These are phyloP conservation scores for Dasyurus viverrinus DNA, from an alignment of 2,113 vertebrate genomes.

Conservation along the genomic window DNA sequence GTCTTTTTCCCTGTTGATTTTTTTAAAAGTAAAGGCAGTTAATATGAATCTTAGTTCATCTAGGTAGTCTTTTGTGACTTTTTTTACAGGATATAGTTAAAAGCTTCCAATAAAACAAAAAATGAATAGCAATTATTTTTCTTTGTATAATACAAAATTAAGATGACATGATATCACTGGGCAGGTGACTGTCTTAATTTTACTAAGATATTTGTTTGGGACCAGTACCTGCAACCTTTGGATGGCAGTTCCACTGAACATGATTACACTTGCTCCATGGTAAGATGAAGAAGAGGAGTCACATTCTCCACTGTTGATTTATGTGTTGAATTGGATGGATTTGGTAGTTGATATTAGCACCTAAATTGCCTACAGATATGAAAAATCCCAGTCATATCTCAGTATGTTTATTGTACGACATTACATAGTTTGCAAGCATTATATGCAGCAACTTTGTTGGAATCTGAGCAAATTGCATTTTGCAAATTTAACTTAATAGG, in stretches of 20 bases:
- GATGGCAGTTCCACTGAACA: background rate
- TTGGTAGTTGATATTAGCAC: background rate
- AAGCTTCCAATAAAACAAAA: slow-evolving; percentile 41
- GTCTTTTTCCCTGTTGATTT: slow-evolving; percentile 44
- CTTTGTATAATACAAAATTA: slow-evolving; percentile 35
- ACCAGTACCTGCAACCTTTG: background rate
- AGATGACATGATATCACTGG: background rate
- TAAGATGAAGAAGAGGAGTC: background rate
- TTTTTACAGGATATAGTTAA: slow-evolving; percentile 35
- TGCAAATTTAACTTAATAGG: background rate
- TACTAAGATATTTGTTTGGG: background rate
- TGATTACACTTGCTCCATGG: background rate
- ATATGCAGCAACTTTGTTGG: accelerated
- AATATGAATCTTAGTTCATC: slow-evolving; percentile 30
- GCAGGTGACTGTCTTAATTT: background rate
- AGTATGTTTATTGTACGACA: accelerated
- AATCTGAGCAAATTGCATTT: accelerated
- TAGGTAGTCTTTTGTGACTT: slow-evolving; percentile 25
- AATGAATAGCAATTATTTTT: slow-evolving; percentile 7
- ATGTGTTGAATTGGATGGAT: background rate
- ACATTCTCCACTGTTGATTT: too few relatives aligned
- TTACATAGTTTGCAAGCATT: accelerated
- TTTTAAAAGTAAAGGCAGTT: slow-evolving; percentile 59
- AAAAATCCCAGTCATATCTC: accelerated
- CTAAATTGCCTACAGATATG: accelerated